Conservation (phyloP, 2,797 vertebrate species). For the Tamandua tetradactyla region DNA sequence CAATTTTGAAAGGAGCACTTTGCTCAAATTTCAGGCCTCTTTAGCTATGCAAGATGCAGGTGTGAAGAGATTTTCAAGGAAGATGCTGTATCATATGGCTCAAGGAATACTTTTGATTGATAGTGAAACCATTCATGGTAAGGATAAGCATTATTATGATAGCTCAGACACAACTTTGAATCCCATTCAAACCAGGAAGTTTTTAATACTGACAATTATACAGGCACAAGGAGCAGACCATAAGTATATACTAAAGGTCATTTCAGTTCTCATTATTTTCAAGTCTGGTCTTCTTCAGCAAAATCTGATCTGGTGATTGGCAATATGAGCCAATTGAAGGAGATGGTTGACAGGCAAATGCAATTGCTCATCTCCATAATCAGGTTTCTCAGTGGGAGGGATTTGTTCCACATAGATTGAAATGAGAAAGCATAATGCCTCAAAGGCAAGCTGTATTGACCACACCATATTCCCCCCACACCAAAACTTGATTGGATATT, state of each 20-base stretch:
- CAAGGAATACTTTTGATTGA: background rate
- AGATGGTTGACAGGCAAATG: background rate
- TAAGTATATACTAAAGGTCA: background rate
- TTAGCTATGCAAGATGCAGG: background rate
- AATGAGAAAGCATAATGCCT: background rate
- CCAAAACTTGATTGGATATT: background rate
- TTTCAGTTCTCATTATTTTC: background rate
- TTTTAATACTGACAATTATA: background rate
- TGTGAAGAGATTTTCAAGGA: background rate
- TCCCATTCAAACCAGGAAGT: background rate
- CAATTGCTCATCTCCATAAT: background rate
- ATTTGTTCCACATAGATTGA: background rate
- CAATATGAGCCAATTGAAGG: background rate
- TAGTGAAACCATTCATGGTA: background rate
- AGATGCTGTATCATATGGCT: background rate
- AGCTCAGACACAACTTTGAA: background rate
- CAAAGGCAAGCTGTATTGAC: background rate
- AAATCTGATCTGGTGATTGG: background rate
- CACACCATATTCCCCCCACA: background rate
- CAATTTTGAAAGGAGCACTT: background rate
- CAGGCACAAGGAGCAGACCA: background rate
- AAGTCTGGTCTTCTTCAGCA: background rate
- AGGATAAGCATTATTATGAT: background rate
- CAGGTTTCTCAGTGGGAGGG: background rate
- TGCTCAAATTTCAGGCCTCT: background rate